phyloP scores from a whole-genome alignment of 2,797 vertebrate species.

The Numenius phaeopus region DNA sequence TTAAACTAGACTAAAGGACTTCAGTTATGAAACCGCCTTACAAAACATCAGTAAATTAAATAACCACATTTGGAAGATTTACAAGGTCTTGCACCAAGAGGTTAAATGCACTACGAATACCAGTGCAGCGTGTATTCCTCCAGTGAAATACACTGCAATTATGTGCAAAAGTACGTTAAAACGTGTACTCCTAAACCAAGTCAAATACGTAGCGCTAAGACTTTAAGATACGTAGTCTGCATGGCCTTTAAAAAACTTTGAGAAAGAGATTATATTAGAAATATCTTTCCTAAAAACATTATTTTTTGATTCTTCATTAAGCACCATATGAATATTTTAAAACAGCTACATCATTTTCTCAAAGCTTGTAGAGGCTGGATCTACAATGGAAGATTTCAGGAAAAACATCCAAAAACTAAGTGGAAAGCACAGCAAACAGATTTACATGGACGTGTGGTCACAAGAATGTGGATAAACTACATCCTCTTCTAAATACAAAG shows the following conservation, averaged over 20 bases:
- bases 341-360: neutral
- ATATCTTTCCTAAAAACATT: neutral
- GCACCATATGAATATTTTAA: neutral
- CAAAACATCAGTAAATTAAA: constrained; percentile 55
- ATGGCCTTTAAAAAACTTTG: constrained; percentile 18
- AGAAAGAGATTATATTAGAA: constrained; percentile 14
- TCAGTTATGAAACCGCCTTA: constrained; percentile 45
- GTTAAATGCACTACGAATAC: neutral
- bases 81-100: constrained; percentile 45
- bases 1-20: constrained; percentile 42
- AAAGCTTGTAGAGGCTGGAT: constrained; percentile 4
- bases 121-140: neutral
- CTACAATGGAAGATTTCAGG: constrained; percentile 7
- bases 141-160: neutral
- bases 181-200: neutral
- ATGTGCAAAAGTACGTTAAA: constrained; percentile 2
- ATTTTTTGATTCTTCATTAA: neutral
- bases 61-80: constrained; percentile 17
- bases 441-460: neutral
- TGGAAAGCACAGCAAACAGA: constrained; percentile 45
- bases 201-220: neutral
- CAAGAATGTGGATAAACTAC: constrained; percentile 12
- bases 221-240: neutral
- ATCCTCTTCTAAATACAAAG: constrained; percentile 17
- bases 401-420: neutral